phyloP scores from a whole-genome alignment of 2,113 vertebrate genomes.

The Empidonax alnorum region DNA sequence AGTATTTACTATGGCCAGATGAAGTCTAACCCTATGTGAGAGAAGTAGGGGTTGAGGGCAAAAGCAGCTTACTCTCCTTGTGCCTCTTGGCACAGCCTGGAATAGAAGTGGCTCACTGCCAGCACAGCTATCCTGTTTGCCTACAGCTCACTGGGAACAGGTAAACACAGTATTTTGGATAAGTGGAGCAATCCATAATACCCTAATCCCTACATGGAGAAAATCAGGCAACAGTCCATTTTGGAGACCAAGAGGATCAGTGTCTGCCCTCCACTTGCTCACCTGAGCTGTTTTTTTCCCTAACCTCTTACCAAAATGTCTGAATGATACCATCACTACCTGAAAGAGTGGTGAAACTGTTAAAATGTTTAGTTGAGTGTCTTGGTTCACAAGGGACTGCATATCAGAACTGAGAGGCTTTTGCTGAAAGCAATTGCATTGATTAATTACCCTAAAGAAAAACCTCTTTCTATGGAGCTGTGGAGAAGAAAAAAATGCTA shows the following conservation, averaged over 20 bases:
- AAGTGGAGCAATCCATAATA: not conserved
- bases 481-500: not conserved
- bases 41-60: not conserved
- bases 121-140: not conserved
- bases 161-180: not conserved
- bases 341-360: not conserved
- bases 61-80: not conserved
- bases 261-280: not conserved
- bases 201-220: not conserved
- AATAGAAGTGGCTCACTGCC: not conserved
- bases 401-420: not conserved
- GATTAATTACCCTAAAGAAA: not conserved
- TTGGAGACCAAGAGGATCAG: not conserved
- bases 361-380: not conserved
- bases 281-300: not conserved
- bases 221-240: not conserved
- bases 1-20: slow-evolving; percentile 51
- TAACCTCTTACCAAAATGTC: not conserved
- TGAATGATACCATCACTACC: not conserved
- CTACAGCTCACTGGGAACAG: slow-evolving; percentile 24
- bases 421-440: not conserved
- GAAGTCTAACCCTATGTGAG: not conserved
- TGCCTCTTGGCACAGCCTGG: not conserved
- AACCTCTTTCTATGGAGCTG: not conserved
- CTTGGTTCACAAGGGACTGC: not conserved